Evolutionary conservation across 2,888 invertebrate species (phyloP).

Genomic region (Steinernema scapterisci): DNA sequence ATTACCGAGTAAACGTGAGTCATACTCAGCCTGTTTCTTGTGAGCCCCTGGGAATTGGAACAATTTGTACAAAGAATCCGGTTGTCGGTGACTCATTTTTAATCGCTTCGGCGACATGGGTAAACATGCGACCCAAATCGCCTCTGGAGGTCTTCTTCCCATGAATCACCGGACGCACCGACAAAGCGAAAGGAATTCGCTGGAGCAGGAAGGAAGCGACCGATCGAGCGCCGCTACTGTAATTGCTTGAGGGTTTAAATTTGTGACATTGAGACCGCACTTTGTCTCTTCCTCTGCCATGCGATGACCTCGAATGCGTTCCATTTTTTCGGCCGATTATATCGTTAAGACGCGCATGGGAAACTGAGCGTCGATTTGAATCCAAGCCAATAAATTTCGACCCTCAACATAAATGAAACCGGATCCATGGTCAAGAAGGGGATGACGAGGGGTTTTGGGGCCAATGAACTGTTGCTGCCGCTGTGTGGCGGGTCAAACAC

Average conservation of each 20-base stretch:
- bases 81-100: slow-evolving; percentile 25
- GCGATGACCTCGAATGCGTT: slow-evolving; percentile 25
- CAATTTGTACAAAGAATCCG: slow-evolving; percentile 7
- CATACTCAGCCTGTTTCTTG: not conserved
- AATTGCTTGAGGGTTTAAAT: slow-evolving; percentile 24
- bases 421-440: not conserved
- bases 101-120: slow-evolving; percentile 12
- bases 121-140: slow-evolving; percentile 24
- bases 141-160: slow-evolving; percentile 16
- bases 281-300: not conserved
- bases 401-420: not conserved
- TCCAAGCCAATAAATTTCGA: slow-evolving; percentile 13
- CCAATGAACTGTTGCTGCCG: not conserved
- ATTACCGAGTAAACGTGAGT: not conserved
- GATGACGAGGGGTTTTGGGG: not conserved
- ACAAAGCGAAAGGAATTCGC: not conserved
- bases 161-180: not conserved
- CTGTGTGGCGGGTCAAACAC: not conserved
- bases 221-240: slow-evolving; percentile 2
- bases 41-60: not conserved
- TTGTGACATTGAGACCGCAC: slow-evolving; percentile 24
- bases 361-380: slow-evolving; percentile 20
- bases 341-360: slow-evolving; percentile 31
- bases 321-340: slow-evolving; percentile 27
- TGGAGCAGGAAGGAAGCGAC: not conserved